phyloP scores from a whole-genome alignment of 2,797 vertebrate genomes.

The Thalassophryne amazonica region DNA sequence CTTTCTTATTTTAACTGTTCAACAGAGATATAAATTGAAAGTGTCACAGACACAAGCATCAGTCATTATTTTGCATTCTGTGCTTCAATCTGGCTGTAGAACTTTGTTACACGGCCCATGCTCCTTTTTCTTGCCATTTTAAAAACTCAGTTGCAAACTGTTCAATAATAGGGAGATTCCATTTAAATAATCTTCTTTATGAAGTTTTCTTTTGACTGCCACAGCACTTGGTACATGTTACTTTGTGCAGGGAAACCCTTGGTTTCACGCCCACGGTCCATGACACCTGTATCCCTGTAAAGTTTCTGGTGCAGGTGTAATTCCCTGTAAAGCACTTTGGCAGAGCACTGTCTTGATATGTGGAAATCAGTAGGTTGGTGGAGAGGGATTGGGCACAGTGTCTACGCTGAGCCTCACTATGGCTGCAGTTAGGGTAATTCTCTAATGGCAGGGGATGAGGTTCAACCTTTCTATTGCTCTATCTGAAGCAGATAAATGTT shows the following conservation, averaged over 20 bases:
- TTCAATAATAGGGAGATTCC: constrained; percentile 11
- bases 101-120: neutral
- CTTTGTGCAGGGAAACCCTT: constrained; percentile 8
- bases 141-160: neutral
- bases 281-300: constrained; percentile 87
- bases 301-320: constrained; percentile 94
- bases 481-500: constrained; percentile 79
- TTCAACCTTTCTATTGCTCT: constrained; percentile 69
- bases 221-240: constrained; percentile 5
- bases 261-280: constrained; percentile 50
- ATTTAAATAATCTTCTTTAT: constrained; percentile 9
- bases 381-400: constrained; percentile 60
- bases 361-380: constrained; percentile 78
- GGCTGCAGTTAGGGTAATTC: constrained; percentile 80
- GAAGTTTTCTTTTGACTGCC: constrained; percentile 28
- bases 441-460: constrained; percentile 70
- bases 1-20: too few relatives aligned
- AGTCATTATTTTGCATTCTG: too few relatives aligned
- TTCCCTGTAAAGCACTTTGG: constrained; percentile 92
- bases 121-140: constrained; percentile 1
- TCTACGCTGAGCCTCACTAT: constrained; percentile 59
- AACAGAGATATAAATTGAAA: too few relatives aligned
- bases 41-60: too few relatives aligned
- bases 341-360: constrained; percentile 71
- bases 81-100: neutral